These are phyloP conservation scores for Ranitomeya variabilis DNA, from an alignment of 2,113 vertebrate species.

Conservation along the genomic window DNA sequence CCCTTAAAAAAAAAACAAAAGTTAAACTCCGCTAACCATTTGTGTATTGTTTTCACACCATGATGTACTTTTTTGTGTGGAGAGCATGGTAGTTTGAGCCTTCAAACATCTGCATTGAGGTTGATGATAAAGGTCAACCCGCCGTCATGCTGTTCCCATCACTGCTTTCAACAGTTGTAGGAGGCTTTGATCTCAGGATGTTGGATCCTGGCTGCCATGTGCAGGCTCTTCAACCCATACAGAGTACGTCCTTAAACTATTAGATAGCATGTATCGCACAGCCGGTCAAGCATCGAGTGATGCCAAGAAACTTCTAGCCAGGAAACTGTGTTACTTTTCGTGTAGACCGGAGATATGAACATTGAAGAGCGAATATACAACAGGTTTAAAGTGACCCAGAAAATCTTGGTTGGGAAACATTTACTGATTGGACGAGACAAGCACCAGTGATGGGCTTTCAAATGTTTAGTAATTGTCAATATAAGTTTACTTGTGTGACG, in stretches of 20 bases:
- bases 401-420: not conserved
- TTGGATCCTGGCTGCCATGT: not conserved
- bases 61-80: not conserved
- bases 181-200: conserved; percentile 32
- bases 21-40: not conserved
- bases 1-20: not conserved
- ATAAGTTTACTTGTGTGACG: not conserved
- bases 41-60: not conserved
- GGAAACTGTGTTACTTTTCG: not conserved
- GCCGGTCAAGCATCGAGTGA: not conserved
- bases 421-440: not conserved
- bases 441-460: not conserved
- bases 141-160: conserved; percentile 12
- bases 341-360: not conserved
- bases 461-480: not conserved
- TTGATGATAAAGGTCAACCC: not conserved
- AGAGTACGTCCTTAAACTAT: not conserved
- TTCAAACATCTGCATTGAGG: not conserved
- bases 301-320: not conserved
- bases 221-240: not conserved
- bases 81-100: not conserved
- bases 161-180: conserved; percentile 24
- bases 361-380: not conserved
- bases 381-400: not conserved
- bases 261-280: not conserved